phyloP scores from a whole-genome alignment of 2,888 invertebrate genomes.

The Eulithis testata region DNA sequence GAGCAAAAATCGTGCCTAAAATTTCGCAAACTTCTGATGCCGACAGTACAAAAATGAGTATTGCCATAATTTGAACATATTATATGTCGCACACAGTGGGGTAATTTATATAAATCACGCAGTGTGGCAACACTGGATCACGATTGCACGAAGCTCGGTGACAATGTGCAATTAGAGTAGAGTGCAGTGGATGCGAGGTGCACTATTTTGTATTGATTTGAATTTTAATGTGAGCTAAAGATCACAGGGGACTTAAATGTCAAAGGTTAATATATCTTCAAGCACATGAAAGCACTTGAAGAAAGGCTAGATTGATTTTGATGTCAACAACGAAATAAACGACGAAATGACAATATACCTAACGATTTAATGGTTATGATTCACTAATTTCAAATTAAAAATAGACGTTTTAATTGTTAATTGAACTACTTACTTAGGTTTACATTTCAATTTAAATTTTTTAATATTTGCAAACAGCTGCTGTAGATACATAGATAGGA shows the following conservation, averaged over 20 bases:
- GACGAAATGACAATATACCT: no score
- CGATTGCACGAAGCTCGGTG: conserved; percentile 67
- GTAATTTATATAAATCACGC: conserved; percentile 71
- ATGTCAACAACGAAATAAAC: no score
- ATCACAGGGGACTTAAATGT: not conserved
- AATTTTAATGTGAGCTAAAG: conserved; percentile 21
- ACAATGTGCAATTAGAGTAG: conserved; percentile 71
- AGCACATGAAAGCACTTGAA: no score
- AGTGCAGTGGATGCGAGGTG: conserved; percentile 27
- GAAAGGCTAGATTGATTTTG: no score
- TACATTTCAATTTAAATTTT: no score
- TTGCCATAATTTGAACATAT: conserved; percentile 64
- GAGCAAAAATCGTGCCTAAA: conserved; percentile 20
- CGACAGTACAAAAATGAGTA: conserved; percentile 45
- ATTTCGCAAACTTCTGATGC: conserved; percentile 22
- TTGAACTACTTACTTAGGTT: no score
- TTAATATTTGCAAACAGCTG: no score
- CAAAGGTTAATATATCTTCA: not conserved
- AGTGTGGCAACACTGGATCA: conserved; percentile 64
- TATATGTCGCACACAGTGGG: conserved; percentile 61
- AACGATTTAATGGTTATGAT: no score
- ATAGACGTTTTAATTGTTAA: no score
- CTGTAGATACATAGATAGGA: no score
- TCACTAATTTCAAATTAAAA: no score
- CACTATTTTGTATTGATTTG: conserved; percentile 26